phyloP scores from a whole-genome alignment of 1,140 invertebrate species.

The Trigoniulus corallinus region DNA sequence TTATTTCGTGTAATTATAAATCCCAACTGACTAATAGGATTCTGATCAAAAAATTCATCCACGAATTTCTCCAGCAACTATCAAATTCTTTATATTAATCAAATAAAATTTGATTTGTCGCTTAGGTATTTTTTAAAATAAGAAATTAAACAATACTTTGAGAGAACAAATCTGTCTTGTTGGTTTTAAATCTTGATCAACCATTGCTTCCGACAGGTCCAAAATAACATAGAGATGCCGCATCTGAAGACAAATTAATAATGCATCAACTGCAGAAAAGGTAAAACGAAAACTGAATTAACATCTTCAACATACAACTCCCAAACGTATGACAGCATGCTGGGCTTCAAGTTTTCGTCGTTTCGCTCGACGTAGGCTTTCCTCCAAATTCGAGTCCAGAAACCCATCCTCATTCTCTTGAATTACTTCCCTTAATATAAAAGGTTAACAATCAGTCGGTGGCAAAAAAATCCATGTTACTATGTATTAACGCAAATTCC shows the following conservation, averaged over 20 bases:
- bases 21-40: conserved; percentile 93
- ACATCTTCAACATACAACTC: conserved; percentile 53
- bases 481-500: conserved; percentile 16
- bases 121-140: not conserved
- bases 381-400: conserved; percentile 69
- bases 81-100: conserved; percentile 13
- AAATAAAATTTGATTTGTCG: not conserved
- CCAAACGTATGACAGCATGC: conserved; percentile 57
- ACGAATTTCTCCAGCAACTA: conserved; percentile 84
- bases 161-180: conserved; percentile 73
- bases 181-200: conserved; percentile 84
- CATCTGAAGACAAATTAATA: conserved; percentile 37
- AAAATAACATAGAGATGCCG: conserved; percentile 79
- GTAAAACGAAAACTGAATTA: not conserved
- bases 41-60: conserved; percentile 95
- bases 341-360: conserved; percentile 53
- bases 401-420: conserved; percentile 88
- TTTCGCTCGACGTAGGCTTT: conserved; percentile 77
- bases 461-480: conserved; percentile 7
- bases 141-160: conserved; percentile 40
- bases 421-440: conserved; percentile 70
- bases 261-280: not conserved
- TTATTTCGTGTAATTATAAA: conserved; percentile 84
- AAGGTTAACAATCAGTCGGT: conserved; percentile 3
- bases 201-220: conserved; percentile 87